Conservation (phyloP, 2,888 invertebrate species). For the Tanytarsus gracilentus region DNA sequence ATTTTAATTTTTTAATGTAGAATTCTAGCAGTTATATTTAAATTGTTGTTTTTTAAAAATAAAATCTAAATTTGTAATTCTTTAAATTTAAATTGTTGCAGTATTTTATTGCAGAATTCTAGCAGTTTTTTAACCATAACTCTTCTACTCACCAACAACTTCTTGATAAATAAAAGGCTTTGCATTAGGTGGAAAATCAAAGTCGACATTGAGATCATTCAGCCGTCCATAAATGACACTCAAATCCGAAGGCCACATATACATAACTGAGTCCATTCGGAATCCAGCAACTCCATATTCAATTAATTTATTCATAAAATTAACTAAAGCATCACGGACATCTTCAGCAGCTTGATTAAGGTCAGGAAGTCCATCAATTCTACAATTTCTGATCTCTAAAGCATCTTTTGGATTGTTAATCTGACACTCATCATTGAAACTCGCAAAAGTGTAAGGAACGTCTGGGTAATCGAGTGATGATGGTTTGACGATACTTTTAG, state of each 20-base stretch:
- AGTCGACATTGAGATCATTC: constrained; percentile 43
- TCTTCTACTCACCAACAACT: constrained; percentile 41
- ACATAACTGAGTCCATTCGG: constrained; percentile 47
- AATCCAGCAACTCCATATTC: constrained; percentile 51
- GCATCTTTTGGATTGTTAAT: constrained; percentile 47
- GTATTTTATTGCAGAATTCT: no score
- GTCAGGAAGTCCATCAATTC: constrained; percentile 45
- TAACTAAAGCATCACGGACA: constrained; percentile 45
- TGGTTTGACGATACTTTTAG: constrained; percentile 44
- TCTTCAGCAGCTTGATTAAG: constrained; percentile 45
- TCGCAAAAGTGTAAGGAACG: constrained; percentile 47
- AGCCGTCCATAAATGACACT: constrained; percentile 45
- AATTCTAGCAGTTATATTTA: no score
- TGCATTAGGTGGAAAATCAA: constrained; percentile 45
- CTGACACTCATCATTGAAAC: constrained; percentile 49
- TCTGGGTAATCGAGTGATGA: constrained; percentile 44
- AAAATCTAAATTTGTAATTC: no score
- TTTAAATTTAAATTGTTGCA: no score
- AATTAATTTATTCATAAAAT: constrained; percentile 46
- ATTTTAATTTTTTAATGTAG: no score
- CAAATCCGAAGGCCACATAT: constrained; percentile 51
- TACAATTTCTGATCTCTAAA: constrained; percentile 43
- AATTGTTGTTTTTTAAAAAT: no score
- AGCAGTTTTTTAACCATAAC: not conserved
- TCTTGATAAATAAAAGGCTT: constrained; percentile 50